These are phyloP conservation scores for Hoplias malabaricus DNA, from an alignment of 2,113 vertebrate genomes.

Conservation along the genomic window DNA sequence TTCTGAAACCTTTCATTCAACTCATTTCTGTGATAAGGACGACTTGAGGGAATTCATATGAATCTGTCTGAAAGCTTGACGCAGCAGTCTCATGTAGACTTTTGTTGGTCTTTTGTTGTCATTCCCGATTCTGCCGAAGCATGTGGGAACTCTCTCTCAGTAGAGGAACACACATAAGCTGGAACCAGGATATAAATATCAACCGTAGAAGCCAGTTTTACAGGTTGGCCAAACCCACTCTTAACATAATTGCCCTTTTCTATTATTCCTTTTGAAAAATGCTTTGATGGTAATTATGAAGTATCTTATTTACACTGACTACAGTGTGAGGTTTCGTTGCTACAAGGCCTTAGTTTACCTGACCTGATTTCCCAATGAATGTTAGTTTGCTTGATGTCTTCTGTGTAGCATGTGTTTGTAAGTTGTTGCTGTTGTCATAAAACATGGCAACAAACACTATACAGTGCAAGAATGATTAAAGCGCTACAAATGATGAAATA, in stretches of 20 bases:
- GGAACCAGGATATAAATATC: conserved; percentile 35
- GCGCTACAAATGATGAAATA: too few relatives aligned
- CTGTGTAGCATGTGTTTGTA: neutral
- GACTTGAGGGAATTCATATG: conserved; percentile 21
- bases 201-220: conserved; percentile 31
- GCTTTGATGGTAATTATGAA: conserved; percentile 40
- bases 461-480: neutral
- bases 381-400: neutral
- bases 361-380: conserved; percentile 10
- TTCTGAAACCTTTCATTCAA: neutral
- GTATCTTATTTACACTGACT: conserved; percentile 32
- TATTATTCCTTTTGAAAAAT: conserved; percentile 32
- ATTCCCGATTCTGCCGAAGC: conserved; percentile 32
- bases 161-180: conserved; percentile 20
- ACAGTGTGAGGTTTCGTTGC: conserved; percentile 18
- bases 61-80: neutral
- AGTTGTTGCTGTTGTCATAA: too few relatives aligned
- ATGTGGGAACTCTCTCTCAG: conserved; percentile 6
- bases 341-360: conserved; percentile 6
- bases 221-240: conserved; percentile 31
- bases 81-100: neutral
- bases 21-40: neutral
- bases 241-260: neutral
- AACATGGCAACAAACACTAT: too few relatives aligned
- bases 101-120: neutral